A percentile compares a stretch with the other conserved stretches of the same genome.
Conservation (phyloP, 2,797 vertebrate genomes). For the Falco columbarius region DNA sequence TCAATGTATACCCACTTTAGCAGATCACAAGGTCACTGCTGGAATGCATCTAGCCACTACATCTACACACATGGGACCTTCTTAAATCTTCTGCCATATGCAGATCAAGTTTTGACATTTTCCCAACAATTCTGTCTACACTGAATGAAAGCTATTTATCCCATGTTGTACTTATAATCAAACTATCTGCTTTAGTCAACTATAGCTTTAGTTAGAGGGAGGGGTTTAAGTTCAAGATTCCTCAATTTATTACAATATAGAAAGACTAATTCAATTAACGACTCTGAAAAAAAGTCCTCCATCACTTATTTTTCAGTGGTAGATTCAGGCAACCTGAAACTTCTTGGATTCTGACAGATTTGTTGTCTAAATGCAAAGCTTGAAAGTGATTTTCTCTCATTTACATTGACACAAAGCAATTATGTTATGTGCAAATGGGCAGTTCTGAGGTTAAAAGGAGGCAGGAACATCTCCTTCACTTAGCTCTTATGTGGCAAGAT, state of each 20-base stretch:
- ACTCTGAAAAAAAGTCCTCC: not conserved
- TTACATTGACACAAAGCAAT: not conserved
- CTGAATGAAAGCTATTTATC: not conserved
- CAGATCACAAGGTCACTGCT: not conserved
- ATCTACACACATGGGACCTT: fast-evolving
- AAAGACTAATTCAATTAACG: not conserved
- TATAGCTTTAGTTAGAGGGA: not conserved
- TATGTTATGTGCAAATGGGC: not conserved
- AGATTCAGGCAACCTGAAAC: not conserved
- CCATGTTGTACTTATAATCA: not conserved
- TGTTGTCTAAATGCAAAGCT: not conserved
- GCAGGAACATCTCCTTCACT: not conserved
- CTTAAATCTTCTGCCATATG: not conserved
- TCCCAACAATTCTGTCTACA: not conserved
- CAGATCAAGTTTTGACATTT: not conserved
- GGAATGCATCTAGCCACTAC: not conserved
- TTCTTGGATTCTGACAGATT: not conserved
- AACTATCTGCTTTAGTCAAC: not conserved
- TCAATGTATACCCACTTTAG: not conserved
- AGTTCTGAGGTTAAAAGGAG: not conserved
- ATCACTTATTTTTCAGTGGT: not conserved
- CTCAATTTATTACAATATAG: not conserved
- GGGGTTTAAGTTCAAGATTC: not conserved
- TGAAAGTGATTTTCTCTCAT: not conserved
- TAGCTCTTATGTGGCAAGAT: not conserved